Percentiles rank a stretch among this genome's conserved stretches.
Evolutionary conservation across 2,888 invertebrate species (phyloP).

Genomic region (Catocala nupta): DNA sequence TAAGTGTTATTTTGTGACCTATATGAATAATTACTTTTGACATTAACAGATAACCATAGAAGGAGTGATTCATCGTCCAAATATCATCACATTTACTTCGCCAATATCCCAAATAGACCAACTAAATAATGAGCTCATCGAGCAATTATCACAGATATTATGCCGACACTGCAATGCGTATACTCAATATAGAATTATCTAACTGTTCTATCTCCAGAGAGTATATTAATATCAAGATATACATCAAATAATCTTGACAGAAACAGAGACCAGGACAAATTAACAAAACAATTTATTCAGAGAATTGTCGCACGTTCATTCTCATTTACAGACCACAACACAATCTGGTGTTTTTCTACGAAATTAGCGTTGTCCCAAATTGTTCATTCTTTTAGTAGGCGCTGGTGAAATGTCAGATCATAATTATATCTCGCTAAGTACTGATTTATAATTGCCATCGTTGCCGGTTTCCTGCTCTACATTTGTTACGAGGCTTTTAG

Average conservation of each 20-base stretch:
- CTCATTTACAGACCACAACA: slow-evolving; percentile 35
- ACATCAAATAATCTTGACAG: slow-evolving; percentile 12
- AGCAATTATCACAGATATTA: too few species aligned
- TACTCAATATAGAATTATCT: neutral
- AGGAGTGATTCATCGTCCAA: too few species aligned
- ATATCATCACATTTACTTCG: too few species aligned
- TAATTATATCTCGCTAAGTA: slow-evolving; percentile 27
- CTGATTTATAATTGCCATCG: slow-evolving; percentile 37
- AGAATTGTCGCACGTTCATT: slow-evolving; percentile 28
- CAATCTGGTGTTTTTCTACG: slow-evolving; percentile 26
- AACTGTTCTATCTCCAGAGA: neutral
- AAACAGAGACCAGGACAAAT: slow-evolving; percentile 16
- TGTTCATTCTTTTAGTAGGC: slow-evolving; percentile 27
- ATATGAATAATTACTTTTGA: too few species aligned
- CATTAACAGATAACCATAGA: too few species aligned
- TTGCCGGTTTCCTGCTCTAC: slow-evolving; percentile 25
- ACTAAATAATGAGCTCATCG: too few species aligned
- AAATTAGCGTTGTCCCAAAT: slow-evolving; percentile 39
- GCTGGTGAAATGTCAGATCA: slow-evolving; percentile 14
- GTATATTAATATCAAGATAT: neutral
- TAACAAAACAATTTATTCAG: slow-evolving; percentile 15
- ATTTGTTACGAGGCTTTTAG: neutral
- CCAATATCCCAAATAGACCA: too few species aligned
- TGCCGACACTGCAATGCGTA: too few species aligned
- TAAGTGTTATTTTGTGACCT: too few species aligned